phyloP scores from a whole-genome alignment of 2,113 vertebrate species.

The Leucosticte australis region DNA sequence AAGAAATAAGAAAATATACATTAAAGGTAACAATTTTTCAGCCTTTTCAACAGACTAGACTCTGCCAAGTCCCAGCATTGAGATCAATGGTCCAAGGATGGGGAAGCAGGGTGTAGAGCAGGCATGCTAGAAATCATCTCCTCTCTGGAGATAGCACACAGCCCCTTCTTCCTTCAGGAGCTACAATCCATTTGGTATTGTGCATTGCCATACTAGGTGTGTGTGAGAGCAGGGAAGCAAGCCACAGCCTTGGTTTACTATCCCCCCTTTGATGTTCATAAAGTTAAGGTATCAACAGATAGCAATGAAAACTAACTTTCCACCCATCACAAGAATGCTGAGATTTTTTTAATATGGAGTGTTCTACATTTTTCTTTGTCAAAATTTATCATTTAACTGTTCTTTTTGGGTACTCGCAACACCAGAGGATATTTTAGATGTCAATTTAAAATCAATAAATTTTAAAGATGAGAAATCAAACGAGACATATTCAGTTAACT shows the following conservation, averaged over 20 bases:
- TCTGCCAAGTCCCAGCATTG: neutral
- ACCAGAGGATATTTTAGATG: neutral
- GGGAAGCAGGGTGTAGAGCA: neutral
- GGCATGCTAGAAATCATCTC: neutral
- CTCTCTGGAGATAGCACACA: neutral
- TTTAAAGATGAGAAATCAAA: neutral
- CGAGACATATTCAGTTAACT: neutral
- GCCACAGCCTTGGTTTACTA: neutral
- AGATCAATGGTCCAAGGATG: neutral
- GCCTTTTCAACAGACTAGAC: neutral
- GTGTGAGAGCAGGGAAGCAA: neutral
- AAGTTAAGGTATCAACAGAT: neutral
- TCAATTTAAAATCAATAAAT: neutral
- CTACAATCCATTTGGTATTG: neutral
- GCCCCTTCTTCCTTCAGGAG: neutral
- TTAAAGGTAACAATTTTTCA: neutral
- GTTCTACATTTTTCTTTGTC: neutral
- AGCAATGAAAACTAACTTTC: neutral
- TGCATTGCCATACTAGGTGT: neutral
- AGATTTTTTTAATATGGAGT: neutral
- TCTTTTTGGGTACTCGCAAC: neutral
- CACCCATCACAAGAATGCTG: neutral
- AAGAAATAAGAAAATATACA: neutral
- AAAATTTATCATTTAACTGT: neutral
- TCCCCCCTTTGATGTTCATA: neutral